Evolutionary conservation across 2,113 vertebrate genomes (phyloP).

Genomic region (Dasyprocta punctata): DNA sequence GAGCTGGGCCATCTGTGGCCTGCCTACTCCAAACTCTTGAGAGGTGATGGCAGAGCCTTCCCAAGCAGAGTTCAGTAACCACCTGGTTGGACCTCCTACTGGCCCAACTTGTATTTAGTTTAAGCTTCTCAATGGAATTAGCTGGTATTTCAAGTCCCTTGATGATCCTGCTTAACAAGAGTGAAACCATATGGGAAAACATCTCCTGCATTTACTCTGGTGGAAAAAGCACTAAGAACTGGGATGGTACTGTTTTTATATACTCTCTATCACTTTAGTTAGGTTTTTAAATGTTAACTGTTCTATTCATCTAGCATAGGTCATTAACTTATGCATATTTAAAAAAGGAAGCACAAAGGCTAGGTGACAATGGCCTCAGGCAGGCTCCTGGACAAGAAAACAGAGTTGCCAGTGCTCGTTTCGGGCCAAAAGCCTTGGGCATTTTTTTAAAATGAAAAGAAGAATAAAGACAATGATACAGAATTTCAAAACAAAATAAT

Average conservation of each 20-base stretch:
- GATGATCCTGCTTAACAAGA: background rate
- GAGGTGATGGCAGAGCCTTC: background rate
- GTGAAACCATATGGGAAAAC: background rate
- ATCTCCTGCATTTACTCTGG: background rate
- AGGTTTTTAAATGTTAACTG: background rate
- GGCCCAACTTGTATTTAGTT: background rate
- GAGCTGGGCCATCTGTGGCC: no score
- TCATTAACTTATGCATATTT: no score
- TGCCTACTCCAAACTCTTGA: background rate
- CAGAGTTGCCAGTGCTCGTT: no score
- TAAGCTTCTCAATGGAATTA: background rate
- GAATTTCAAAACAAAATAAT: no score
- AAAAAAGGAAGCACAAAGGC: no score
- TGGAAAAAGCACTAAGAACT: background rate
- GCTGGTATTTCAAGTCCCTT: background rate
- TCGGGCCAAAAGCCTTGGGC: no score
- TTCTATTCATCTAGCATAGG: background rate
- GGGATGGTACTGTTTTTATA: background rate
- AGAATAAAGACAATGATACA: no score
- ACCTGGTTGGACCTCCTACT: background rate
- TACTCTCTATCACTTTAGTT: background rate
- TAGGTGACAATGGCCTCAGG: no score
- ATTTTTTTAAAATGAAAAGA: no score
- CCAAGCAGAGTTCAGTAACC: background rate
- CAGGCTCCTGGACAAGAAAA: no score